Percentiles rank a stretch among this genome's conserved stretches.
Evolutionary conservation across 2,113 vertebrate species (phyloP).

Genomic region (Ammodytes marinus): DNA sequence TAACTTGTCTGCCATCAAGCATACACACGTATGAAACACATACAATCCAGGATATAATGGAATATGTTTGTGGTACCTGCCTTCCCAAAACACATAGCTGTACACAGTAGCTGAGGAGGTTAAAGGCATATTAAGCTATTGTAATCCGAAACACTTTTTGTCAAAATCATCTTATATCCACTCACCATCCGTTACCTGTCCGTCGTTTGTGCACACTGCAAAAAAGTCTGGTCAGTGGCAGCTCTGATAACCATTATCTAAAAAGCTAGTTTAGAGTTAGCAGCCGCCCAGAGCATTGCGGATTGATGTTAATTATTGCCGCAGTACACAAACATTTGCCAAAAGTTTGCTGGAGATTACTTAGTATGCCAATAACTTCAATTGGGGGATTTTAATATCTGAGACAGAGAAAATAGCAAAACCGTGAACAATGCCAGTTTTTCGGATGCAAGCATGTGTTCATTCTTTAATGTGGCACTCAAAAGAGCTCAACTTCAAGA

Average conservation of each 20-base stretch:
- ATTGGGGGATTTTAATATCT: conserved; percentile 61
- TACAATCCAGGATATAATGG: conserved; percentile 51
- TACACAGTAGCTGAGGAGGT: conserved; percentile 25
- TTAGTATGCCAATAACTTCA: conserved; percentile 13
- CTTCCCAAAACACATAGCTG: conserved; percentile 49
- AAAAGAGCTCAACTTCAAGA: conserved; percentile 51
- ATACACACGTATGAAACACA: conserved; percentile 53
- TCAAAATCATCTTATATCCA: too few species aligned
- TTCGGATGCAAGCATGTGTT: conserved; percentile 28
- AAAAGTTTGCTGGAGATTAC: too few species aligned
- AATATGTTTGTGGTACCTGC: conserved; percentile 53
- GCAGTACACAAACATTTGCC: too few species aligned
- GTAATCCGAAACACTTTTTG: too few species aligned
- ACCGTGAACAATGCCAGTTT: conserved; percentile 38
- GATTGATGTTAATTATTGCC: too few species aligned
- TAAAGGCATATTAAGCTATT: conserved; percentile 2
- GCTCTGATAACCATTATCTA: too few species aligned
- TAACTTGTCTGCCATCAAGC: conserved; percentile 26
- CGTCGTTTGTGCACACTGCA: too few species aligned
- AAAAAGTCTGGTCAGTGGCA: too few species aligned
- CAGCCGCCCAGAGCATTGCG: too few species aligned
- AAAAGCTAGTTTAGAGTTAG: too few species aligned
- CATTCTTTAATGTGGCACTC: conserved; percentile 56
- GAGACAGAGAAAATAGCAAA: conserved; percentile 36
- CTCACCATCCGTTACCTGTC: too few species aligned